Conservation (phyloP, 1,140 invertebrate genomes). For the Aethina tumida region DNA sequence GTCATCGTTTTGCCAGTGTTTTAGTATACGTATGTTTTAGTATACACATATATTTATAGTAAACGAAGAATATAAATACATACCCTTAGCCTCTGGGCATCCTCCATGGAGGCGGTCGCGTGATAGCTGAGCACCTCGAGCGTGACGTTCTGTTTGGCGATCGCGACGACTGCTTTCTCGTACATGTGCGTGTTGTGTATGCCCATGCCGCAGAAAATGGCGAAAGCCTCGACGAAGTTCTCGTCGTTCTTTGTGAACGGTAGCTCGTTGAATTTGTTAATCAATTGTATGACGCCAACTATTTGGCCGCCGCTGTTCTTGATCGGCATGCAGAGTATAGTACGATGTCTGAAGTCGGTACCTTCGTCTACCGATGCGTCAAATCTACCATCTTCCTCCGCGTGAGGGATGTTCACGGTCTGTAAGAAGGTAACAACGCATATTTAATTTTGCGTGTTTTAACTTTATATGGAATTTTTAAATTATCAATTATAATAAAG, state of each 20-base stretch:
- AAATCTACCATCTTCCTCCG: conserved; percentile 86
- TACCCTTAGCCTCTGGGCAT: conserved; percentile 73
- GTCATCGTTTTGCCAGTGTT: no score
- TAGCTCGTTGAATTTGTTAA: conserved; percentile 87
- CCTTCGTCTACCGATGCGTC: conserved; percentile 76
- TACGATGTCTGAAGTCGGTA: conserved; percentile 68
- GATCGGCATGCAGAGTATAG: conserved; percentile 86
- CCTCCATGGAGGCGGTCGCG: conserved; percentile 81
- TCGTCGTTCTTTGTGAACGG: conserved; percentile 87
- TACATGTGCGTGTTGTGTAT: conserved; percentile 97
- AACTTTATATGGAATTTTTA: background rate
- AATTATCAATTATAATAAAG: background rate
- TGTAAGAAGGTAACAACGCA: conserved; percentile 32
- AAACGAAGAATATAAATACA: conserved; percentile 30
- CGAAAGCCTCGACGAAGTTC: conserved; percentile 84
- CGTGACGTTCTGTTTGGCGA: conserved; percentile 92
- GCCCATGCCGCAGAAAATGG: conserved; percentile 96
- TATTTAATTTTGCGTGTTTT: background rate
- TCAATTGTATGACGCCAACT: conserved; percentile 86
- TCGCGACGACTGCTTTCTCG: conserved; percentile 83
- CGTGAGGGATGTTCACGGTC: conserved; percentile 82
- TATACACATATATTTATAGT: no score
- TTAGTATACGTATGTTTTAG: no score
- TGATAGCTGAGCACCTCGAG: conserved; percentile 94
- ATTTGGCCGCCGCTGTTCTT: conserved; percentile 82